phyloP scores from a whole-genome alignment of 2,797 vertebrate genomes.

The Dryobates pubescens region DNA sequence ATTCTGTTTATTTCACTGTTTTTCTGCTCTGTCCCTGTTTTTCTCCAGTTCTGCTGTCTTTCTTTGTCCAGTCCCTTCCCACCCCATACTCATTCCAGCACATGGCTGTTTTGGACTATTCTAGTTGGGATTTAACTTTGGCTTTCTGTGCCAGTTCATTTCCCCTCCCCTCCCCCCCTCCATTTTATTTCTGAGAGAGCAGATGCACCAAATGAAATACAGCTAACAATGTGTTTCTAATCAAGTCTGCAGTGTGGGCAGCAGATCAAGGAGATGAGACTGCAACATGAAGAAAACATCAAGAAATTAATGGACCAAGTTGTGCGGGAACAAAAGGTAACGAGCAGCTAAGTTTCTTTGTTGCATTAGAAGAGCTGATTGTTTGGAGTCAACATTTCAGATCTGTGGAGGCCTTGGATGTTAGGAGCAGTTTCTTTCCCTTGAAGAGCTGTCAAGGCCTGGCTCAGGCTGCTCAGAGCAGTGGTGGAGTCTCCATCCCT shows the following conservation, averaged over 20 bases:
- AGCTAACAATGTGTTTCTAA: slow-evolving; percentile 54
- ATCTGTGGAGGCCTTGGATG: not conserved
- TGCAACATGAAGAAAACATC: slow-evolving; percentile 90
- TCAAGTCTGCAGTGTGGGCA: slow-evolving; percentile 94
- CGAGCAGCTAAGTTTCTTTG: not conserved
- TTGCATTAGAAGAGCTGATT: not conserved
- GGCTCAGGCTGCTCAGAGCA: too few species aligned
- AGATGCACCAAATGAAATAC: slow-evolving; percentile 12
- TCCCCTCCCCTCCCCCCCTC: not conserved
- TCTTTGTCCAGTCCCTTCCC: not conserved
- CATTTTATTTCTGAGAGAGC: slow-evolving; percentile 8
- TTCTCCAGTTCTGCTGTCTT: not conserved
- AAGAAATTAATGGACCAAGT: slow-evolving; percentile 81
- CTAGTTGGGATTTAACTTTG: not conserved
- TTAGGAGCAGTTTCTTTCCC: too few species aligned
- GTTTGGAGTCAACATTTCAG: not conserved
- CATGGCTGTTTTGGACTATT: not conserved
- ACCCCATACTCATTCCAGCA: not conserved
- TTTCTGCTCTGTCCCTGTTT: not conserved
- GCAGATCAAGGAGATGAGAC: slow-evolving; percentile 92
- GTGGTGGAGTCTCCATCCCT: too few species aligned
- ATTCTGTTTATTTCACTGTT: not conserved
- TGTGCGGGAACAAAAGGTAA: slow-evolving; percentile 78
- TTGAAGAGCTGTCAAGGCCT: too few species aligned
- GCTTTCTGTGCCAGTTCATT: slow-evolving; percentile 11